Base-by-base conservation (phyloP, 37 sponge, comb jelly and placozoan genomes). In the Beroe forskalii region DNA sequence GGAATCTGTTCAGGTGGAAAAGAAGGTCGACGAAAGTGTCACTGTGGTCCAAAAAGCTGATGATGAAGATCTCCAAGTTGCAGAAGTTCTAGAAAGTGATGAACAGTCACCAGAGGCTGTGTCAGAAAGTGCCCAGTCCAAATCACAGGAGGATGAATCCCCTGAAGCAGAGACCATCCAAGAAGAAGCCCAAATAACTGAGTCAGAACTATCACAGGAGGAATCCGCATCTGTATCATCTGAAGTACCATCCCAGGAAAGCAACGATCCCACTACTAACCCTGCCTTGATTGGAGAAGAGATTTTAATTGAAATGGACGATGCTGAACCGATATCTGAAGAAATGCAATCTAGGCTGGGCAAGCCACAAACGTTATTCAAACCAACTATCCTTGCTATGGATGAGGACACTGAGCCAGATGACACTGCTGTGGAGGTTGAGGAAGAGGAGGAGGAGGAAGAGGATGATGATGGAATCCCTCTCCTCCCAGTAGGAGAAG, bases 381-480 rank as follows among this genome's bases (percentile, higher is more conserved):
- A 48, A 48, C 55, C 55, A 12, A 48, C 55, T 6, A 48, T 48
- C 55, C 6, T 48, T 48, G 6, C 55, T 6, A 6, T 22, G 17
- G 66, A 28, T 6, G 31, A 22, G 25, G 4, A 22, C 66, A 23
- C 4, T 22, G 66, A 64, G 31, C 4, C 66, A 22, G 66, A 27
- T 8, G 66, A 22, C 4, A 22, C 17, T 28, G 66, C 3, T 8
- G 55, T 42, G 40, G 55, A 44, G 27, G 55, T 23, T 2, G 55
- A 80, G 55, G 86, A 44, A 9, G 76, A 72, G 25, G 44, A 28
- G 9, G 75, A 72, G 55, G 55, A 44, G 55, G 55, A 80, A 22
- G 55, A 44, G 1, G 55, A 80, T 44, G 86, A 80, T 3, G 86
- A 44, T 80, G 55, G 86, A 8, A 22, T 38, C 12, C 55, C 86